These are phyloP conservation scores for Adelphocoris suturalis DNA, from an alignment of 2,888 invertebrate species.

Conservation along the genomic window DNA sequence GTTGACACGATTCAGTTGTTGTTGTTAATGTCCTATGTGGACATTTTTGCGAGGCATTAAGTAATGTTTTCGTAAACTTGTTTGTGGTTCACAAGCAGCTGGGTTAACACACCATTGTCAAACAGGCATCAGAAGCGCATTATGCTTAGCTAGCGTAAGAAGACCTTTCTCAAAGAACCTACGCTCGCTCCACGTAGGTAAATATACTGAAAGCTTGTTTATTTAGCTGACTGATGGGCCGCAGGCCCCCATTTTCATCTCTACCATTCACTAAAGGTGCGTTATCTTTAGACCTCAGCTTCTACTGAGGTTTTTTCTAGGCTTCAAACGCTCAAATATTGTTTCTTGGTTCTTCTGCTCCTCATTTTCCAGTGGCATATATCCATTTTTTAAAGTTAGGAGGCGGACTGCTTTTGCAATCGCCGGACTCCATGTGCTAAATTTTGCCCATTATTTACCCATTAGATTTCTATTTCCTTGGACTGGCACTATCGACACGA, in stretches of 20 bases:
- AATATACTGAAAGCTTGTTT: constrained; percentile 52
- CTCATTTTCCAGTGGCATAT: background rate
- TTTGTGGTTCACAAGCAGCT: background rate
- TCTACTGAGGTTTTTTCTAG: background rate
- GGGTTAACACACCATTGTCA: constrained; percentile 18
- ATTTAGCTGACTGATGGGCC: constrained; percentile 57
- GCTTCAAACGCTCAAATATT: background rate
- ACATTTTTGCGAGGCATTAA: too few relatives aligned
- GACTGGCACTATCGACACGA: too few relatives aligned
- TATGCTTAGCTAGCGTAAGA: constrained; percentile 11
- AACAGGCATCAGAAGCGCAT: background rate
- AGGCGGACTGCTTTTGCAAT: too few relatives aligned
- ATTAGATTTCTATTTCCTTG: too few relatives aligned
- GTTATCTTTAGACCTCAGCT: constrained; percentile 48
- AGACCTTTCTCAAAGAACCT: constrained; percentile 54
- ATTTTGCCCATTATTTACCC: too few relatives aligned
- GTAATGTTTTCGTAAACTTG: background rate
- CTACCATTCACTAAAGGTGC: constrained; percentile 33
- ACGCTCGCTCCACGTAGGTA: constrained; percentile 43
- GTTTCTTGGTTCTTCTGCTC: background rate
- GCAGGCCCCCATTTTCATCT: constrained; percentile 55
- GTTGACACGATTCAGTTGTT: too few relatives aligned
- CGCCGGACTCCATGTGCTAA: too few relatives aligned
- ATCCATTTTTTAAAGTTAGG: too few relatives aligned
- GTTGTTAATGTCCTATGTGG: too few relatives aligned